A percentile compares a stretch with the other conserved stretches of the same genome.
Evolutionary conservation across 1,140 invertebrate species (phyloP).

Genomic region (Leptestheria dahalacensis): DNA sequence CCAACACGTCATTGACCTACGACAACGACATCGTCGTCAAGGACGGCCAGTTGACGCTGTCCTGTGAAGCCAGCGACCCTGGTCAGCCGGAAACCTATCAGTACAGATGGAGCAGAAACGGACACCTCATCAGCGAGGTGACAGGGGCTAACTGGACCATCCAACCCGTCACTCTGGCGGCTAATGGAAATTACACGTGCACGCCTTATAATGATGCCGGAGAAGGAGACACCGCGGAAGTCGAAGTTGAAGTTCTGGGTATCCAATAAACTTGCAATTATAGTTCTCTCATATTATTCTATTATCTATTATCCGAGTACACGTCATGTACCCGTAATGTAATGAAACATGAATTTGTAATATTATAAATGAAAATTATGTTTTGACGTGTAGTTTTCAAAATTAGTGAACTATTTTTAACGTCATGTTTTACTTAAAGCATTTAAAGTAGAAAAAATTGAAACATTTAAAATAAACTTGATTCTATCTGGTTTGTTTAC

Average conservation of each 20-base stretch:
- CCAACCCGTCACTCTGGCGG: constrained; percentile 60
- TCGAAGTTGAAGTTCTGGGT: constrained; percentile 62
- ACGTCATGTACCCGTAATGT: no score
- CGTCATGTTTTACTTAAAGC: no score
- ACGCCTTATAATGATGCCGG: constrained; percentile 66
- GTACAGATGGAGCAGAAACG: constrained; percentile 63
- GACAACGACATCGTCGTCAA: constrained; percentile 61
- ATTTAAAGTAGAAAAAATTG: no score
- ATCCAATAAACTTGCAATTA: constrained; percentile 20
- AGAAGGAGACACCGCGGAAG: constrained; percentile 49
- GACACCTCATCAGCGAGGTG: constrained; percentile 50
- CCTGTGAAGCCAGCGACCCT: constrained; percentile 61
- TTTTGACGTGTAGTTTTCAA: no score
- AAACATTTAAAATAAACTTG: not conserved
- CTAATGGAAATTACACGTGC: constrained; percentile 72
- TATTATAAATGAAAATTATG: no score
- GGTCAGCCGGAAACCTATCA: constrained; percentile 56
- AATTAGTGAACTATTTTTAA: no score
- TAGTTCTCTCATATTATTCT: no score
- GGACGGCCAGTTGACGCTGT: constrained; percentile 54
- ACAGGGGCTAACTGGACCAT: constrained; percentile 57
- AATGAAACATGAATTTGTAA: no score
- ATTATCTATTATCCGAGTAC: no score
- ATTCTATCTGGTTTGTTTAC: constrained; percentile 6
- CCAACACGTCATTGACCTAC: constrained; percentile 49